Evolutionary conservation across 2,113 vertebrate genomes (phyloP).

Genomic region (Numenius arquata): DNA sequence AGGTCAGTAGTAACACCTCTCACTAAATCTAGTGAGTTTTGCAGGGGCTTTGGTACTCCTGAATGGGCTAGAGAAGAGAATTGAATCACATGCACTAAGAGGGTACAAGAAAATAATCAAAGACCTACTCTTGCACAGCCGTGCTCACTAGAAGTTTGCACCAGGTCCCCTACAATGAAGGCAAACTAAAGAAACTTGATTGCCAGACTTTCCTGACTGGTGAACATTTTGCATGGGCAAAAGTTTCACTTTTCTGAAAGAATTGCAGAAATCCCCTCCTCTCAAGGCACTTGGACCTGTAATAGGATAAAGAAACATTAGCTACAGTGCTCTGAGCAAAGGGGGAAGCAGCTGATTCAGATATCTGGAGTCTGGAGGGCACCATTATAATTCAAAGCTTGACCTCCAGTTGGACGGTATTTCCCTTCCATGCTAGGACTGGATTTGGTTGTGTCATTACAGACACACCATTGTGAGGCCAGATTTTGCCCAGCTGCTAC

Average conservation of each 20-base stretch:
- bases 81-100: not conserved
- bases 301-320: constrained; percentile 14
- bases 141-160: not conserved
- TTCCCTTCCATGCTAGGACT: constrained; percentile 9
- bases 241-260: not conserved
- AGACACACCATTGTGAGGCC: constrained; percentile 44
- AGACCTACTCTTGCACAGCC: not conserved
- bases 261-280: not conserved
- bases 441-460: constrained; percentile 40
- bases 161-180: not conserved
- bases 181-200: not conserved
- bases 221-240: not conserved
- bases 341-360: constrained; percentile 11
- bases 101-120: not conserved
- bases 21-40: not conserved
- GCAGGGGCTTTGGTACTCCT: not conserved
- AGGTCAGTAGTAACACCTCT: not conserved
- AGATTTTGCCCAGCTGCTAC: constrained; percentile 64
- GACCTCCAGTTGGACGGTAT: constrained; percentile 7
- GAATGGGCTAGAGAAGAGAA: not conserved
- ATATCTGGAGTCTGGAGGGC: not conserved
- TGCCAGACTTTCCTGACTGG: not conserved
- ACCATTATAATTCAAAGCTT: constrained; percentile 42
- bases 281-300: not conserved
- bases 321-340: not conserved